These are phyloP conservation scores for Eutolmus rufibarbis DNA, from an alignment of 2,888 invertebrate species.

Conservation along the genomic window DNA sequence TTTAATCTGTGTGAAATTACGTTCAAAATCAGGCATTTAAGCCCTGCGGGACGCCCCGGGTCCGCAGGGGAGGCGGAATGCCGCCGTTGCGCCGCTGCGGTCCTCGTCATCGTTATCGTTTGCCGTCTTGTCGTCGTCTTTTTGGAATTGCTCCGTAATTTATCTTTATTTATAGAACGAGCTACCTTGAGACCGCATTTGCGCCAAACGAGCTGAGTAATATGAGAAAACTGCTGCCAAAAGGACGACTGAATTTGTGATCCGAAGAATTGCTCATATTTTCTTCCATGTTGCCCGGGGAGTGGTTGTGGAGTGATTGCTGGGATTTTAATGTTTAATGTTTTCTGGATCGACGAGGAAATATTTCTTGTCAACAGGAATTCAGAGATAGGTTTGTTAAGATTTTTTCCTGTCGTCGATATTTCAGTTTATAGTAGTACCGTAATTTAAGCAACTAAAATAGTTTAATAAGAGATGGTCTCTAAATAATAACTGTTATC, in stretches of 20 bases:
- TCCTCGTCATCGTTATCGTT: not conserved
- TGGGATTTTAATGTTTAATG: not conserved
- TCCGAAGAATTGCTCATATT: not conserved
- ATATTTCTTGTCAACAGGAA: not conserved
- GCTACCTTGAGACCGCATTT: slow-evolving; percentile 14
- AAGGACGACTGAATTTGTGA: not conserved
- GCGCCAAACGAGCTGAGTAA: not conserved
- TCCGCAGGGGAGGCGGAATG: not conserved
- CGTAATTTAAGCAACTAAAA: no score
- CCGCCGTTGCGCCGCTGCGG: not conserved
- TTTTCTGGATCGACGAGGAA: not conserved
- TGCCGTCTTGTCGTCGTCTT: not conserved
- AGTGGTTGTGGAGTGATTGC: not conserved
- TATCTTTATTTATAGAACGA: slow-evolving; percentile 18
- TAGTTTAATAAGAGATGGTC: no score
- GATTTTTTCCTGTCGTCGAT: not conserved
- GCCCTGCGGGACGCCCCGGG: not conserved
- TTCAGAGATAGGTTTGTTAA: not conserved
- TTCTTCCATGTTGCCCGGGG: not conserved
- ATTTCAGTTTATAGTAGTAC: not conserved
- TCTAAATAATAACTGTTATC: no score
- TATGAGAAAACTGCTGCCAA: not conserved
- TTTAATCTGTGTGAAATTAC: slow-evolving; percentile 39
- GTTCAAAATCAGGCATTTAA: slow-evolving; percentile 3
- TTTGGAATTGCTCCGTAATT: not conserved